These are phyloP conservation scores for Oryctes rhinoceros DNA, from an alignment of 1,140 invertebrate species.

Conservation along the genomic window DNA sequence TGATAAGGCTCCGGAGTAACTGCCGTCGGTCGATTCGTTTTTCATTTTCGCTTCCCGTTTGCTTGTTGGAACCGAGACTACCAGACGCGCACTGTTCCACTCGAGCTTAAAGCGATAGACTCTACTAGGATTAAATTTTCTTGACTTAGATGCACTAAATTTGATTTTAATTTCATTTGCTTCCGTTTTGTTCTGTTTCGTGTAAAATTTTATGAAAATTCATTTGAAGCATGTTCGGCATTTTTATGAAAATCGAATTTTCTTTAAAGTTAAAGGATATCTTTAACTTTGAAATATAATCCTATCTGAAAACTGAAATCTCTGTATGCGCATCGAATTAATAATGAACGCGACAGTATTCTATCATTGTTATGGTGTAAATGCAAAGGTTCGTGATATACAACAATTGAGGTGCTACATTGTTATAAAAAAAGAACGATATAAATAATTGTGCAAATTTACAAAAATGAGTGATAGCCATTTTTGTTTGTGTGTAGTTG, in stretches of 20 bases:
- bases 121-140: constrained; percentile 44
- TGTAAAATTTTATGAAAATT: constrained; percentile 36
- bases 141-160: constrained; percentile 43
- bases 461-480: too few relatives aligned
- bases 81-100: constrained; percentile 22
- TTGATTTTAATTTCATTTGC: constrained; percentile 44
- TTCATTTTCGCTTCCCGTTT: not conserved
- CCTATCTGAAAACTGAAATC: too few relatives aligned
- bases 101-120: constrained; percentile 55
- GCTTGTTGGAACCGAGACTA: constrained; percentile 27
- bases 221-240: not conserved
- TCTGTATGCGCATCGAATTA: too few relatives aligned
- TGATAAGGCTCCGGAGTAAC: constrained; percentile 54
- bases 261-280: not conserved
- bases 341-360: too few relatives aligned
- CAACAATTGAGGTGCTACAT: too few relatives aligned
- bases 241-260: constrained; percentile 4
- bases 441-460: too few relatives aligned
- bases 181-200: constrained; percentile 15
- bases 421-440: too few relatives aligned
- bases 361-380: too few relatives aligned
- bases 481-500: too few relatives aligned
- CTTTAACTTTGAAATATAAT: not conserved
- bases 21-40: constrained; percentile 42
- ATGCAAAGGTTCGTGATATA: too few relatives aligned